phyloP scores from a whole-genome alignment of 2,113 vertebrate genomes.

The Telmatochromis sp. region DNA sequence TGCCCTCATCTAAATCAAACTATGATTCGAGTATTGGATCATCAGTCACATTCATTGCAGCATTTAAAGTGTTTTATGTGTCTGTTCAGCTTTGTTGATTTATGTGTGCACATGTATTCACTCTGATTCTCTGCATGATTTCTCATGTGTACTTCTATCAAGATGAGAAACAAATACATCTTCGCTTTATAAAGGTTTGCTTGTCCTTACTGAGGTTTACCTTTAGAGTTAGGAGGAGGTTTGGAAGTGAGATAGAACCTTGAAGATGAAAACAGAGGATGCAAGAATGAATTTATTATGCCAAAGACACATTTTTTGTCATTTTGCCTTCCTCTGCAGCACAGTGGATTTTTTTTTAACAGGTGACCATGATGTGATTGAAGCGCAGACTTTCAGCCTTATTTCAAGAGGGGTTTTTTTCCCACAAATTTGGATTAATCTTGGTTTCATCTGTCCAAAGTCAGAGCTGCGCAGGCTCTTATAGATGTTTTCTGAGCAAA shows the following conservation, averaged over 20 bases:
- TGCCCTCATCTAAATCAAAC: not conserved
- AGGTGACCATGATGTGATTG: not conserved
- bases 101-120: not conserved
- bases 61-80: not conserved
- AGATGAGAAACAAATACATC: not conserved
- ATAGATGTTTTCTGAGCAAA: not conserved
- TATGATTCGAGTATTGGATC: not conserved
- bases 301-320: not conserved
- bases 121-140: not conserved
- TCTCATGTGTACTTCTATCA: not conserved
- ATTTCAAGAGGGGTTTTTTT: accelerated
- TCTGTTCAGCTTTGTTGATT: not conserved
- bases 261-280: not conserved
- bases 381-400: not conserved
- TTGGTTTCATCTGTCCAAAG: not conserved
- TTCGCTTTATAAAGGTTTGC: not conserved
- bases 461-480: not conserved
- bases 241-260: not conserved
- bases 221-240: not conserved
- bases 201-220: not conserved
- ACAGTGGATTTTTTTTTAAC: not conserved
- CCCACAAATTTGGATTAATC: not conserved
- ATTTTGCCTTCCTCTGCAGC: not conserved
- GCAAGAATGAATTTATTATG: not conserved
- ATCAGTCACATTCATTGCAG: not conserved